Evolutionary conservation across 2,113 vertebrate genomes (phyloP).

Genomic region (Coptodon bakossiorum): DNA sequence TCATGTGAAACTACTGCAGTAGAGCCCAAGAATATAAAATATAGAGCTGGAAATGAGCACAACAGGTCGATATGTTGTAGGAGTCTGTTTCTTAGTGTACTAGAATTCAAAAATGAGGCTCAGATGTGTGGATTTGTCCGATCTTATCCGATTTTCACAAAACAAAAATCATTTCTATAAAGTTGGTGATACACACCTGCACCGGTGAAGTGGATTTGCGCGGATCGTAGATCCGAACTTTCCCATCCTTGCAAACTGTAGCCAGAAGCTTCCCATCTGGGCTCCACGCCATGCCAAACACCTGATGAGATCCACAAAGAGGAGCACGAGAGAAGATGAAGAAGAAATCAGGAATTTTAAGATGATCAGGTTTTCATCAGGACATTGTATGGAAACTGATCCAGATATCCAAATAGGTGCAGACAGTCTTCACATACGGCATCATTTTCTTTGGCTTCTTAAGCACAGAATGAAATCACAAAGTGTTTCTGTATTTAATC

Average conservation of each 20-base stretch:
- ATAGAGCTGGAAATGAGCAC: background rate
- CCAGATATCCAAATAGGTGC: background rate
- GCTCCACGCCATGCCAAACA: constrained; percentile 92
- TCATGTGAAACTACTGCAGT: background rate
- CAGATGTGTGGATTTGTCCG: background rate
- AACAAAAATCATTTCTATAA: background rate
- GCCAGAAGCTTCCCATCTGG: constrained; percentile 83
- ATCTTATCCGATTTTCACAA: background rate
- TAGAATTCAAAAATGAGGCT: background rate
- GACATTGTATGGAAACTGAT: background rate
- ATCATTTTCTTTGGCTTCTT: background rate
- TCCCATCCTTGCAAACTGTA: constrained; percentile 87
- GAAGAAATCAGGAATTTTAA: background rate
- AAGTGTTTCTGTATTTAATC: background rate
- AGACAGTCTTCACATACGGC: background rate
- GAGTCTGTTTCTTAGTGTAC: background rate
- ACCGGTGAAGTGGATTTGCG: constrained; percentile 71
- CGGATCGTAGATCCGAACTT: constrained; percentile 83
- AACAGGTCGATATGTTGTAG: background rate
- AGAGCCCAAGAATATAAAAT: background rate
- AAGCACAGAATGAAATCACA: background rate
- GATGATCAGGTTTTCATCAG: background rate
- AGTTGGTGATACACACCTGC: constrained; percentile 69
- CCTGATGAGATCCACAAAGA: constrained; percentile 61
- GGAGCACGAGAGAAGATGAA: background rate